Conservation (phyloP, 1,140 invertebrate species). For the Neelides sp. region DNA sequence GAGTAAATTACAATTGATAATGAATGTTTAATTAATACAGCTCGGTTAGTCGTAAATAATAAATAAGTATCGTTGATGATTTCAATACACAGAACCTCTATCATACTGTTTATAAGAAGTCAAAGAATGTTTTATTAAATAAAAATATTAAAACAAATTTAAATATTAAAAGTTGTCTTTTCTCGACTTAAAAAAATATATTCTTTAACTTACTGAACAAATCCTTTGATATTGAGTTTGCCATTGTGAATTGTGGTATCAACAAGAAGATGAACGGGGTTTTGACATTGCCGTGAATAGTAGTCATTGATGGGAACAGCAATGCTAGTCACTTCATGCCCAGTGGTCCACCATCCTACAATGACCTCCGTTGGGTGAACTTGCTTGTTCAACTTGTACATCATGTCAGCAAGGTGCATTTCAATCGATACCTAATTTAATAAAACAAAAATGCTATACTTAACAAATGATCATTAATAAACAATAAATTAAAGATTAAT, state of each 20-base stretch:
- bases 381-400: conserved; percentile 83
- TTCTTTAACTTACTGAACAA: conserved; percentile 46
- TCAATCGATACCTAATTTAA: conserved; percentile 73
- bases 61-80: too few species aligned
- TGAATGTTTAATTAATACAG: too few species aligned
- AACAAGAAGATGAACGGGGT: conserved; percentile 85
- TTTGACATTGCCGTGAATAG: conserved; percentile 81
- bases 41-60: too few species aligned
- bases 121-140: too few species aligned
- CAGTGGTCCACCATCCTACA: conserved; percentile 96
- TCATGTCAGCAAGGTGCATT: conserved; percentile 85
- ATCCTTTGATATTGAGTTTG: conserved; percentile 82
- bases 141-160: not conserved
- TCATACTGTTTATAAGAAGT: too few species aligned
- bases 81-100: too few species aligned
- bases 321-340: conserved; percentile 88
- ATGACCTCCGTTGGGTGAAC: conserved; percentile 83
- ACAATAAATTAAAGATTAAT: conserved; percentile 4
- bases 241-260: conserved; percentile 70
- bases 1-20: too few species aligned
- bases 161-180: not conserved
- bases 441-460: conserved; percentile 4
- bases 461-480: conserved; percentile 1
- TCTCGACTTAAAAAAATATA: conserved; percentile 5
- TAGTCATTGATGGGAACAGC: conserved; percentile 96